These are phyloP conservation scores for Potorous gilbertii DNA, from an alignment of 2,797 vertebrate genomes.

Conservation along the genomic window DNA sequence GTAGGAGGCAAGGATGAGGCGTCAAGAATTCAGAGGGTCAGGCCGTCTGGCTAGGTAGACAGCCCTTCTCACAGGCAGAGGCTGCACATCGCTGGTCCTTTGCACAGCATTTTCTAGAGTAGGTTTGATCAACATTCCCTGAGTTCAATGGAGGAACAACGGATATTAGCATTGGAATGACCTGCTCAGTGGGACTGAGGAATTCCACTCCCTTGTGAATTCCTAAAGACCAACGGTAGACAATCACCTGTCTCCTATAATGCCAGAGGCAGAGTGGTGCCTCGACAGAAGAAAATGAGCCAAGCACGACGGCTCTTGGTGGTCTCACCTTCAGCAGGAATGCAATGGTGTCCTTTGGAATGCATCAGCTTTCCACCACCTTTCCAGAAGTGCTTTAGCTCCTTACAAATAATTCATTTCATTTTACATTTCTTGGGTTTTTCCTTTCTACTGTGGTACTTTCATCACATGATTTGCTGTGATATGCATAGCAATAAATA, in stretches of 20 bases:
- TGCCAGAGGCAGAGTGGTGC: background rate
- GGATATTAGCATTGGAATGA: background rate
- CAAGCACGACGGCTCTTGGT: background rate
- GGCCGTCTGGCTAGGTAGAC: too few species aligned
- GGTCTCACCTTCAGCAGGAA: constrained; percentile 4
- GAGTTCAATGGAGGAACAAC: background rate
- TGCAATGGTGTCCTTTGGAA: background rate
- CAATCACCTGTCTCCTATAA: background rate
- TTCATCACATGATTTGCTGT: constrained; percentile 12
- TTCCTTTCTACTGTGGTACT: background rate
- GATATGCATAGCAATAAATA: constrained; percentile 14
- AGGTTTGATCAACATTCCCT: background rate
- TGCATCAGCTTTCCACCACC: background rate
- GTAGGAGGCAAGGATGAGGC: accelerated
- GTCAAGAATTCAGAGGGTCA: background rate
- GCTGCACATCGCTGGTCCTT: background rate
- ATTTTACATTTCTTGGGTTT: background rate
- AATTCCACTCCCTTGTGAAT: constrained; percentile 2
- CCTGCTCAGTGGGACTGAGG: background rate
- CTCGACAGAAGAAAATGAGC: background rate
- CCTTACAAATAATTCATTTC: constrained; percentile 1
- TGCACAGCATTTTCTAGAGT: background rate
- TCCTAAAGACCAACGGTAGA: constrained; percentile 5
- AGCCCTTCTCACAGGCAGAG: background rate
- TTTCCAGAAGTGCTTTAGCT: background rate